Percentiles rank a stretch among this genome's conserved stretches.
phyloP scores from a whole-genome alignment of 2,888 invertebrate species.

The Stramonita haemastoma region DNA sequence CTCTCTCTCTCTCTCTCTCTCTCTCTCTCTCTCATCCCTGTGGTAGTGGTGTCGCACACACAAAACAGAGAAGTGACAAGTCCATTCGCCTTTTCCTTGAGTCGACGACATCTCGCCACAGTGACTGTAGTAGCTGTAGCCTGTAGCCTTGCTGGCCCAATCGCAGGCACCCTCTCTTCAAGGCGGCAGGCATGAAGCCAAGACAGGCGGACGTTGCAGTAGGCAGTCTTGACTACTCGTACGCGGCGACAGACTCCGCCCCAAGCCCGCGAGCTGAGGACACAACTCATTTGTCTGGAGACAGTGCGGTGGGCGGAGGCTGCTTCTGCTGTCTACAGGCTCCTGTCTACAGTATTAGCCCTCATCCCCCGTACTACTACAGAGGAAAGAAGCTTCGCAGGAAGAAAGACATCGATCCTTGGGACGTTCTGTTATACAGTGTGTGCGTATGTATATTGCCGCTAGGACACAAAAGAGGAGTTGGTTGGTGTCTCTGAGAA shows the following conservation, averaged over 20 bases:
- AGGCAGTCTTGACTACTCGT: not conserved
- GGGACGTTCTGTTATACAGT: not conserved
- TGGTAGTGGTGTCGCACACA: no score
- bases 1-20: no score
- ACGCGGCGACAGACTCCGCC: conserved; percentile 8
- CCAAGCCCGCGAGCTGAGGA: conserved; percentile 16
- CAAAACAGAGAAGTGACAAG: no score
- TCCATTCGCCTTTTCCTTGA: not conserved
- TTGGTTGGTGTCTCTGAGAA: not conserved
- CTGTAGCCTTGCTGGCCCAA: not conserved
- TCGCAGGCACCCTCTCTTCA: not conserved
- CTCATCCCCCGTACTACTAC: not conserved
- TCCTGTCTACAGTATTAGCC: not conserved
- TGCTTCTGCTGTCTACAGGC: no score
- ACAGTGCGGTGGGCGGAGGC: conserved; percentile 12
- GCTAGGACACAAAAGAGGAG: not conserved
- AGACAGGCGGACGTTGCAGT: not conserved
- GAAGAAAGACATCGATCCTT: conserved; percentile 8
- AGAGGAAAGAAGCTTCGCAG: not conserved
- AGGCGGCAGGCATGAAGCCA: not conserved
- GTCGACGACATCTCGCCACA: not conserved
- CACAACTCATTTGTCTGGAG: not conserved
- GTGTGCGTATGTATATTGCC: not conserved
- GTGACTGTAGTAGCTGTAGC: not conserved
- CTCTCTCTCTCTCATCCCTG: no score